Percentiles rank a stretch among this genome's conserved stretches.
These are phyloP conservation scores for Agrotis puta DNA, from an alignment of 2,888 invertebrate species.

Conservation along the genomic window DNA sequence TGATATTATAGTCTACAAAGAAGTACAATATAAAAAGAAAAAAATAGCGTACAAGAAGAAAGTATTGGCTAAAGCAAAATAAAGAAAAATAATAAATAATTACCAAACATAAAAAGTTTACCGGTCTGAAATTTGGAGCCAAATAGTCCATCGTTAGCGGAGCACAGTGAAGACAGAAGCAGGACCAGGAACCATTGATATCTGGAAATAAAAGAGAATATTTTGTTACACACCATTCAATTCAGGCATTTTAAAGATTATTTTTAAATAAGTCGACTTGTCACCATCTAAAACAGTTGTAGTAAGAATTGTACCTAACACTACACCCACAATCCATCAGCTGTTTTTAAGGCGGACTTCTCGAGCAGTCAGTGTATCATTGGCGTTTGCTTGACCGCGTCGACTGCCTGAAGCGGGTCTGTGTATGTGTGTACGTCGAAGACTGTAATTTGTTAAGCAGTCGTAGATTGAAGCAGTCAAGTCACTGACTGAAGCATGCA, in stretches of 20 bases:
- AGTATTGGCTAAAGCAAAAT: background rate
- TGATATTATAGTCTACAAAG: background rate
- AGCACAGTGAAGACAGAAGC: constrained; percentile 71
- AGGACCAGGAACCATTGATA: constrained; percentile 73
- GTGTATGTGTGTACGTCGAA: no score
- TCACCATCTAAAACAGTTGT: no score
- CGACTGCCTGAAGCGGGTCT: no score
- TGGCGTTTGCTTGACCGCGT: no score
- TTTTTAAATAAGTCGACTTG: no score
- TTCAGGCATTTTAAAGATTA: background rate
- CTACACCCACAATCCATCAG: no score
- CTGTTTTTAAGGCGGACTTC: background rate
- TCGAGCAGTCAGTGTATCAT: no score
- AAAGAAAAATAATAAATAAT: constrained; percentile 32
- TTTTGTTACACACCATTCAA: background rate
- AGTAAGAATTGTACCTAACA: background rate
- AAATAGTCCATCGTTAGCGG: constrained; percentile 83
- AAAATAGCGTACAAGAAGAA: no score
- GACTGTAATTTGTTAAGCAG: no score
- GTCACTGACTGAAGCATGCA: no score
- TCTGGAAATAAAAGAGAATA: constrained; percentile 72
- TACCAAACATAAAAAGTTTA: constrained; percentile 67
- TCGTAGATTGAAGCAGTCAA: no score
- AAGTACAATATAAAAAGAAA: no score
- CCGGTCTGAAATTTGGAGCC: constrained; percentile 85